Evolutionary conservation across 1,140 invertebrate genomes (phyloP).

Genomic region (Ceratosolen solmsi): DNA sequence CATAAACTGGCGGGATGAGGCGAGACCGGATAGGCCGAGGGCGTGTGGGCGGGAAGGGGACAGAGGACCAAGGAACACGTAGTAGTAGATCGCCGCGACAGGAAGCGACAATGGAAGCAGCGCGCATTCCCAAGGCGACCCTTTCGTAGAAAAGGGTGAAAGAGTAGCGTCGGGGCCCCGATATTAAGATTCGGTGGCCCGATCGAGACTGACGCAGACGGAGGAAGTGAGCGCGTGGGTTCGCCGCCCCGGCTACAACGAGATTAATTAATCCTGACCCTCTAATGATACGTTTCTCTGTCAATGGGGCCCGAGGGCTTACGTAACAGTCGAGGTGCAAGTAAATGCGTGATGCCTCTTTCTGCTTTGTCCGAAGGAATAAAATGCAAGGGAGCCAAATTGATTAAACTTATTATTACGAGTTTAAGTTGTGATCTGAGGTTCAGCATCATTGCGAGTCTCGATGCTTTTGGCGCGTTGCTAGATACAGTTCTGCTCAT

Average conservation of each 20-base stretch:
- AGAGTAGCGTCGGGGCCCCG: too few species aligned
- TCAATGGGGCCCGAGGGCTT: neutral
- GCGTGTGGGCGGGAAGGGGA: neutral
- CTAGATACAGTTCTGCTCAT: neutral
- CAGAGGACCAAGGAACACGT: neutral
- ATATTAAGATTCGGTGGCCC: conserved; percentile 32
- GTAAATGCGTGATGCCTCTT: neutral
- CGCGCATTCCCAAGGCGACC: neutral
- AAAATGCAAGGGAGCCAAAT: too few species aligned
- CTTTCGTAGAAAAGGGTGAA: conserved; percentile 20
- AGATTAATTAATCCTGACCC: conserved; percentile 12
- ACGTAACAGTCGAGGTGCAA: neutral
- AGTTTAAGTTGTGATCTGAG: too few species aligned
- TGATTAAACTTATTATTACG: too few species aligned
- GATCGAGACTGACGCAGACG: conserved; percentile 16
- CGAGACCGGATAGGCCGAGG: neutral
- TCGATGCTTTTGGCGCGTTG: neutral
- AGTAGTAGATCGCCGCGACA: neutral
- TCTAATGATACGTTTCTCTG: neutral
- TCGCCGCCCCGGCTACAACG: neutral
- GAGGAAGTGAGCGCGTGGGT: neutral
- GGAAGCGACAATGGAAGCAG: conserved; percentile 9
- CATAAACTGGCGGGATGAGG: neutral
- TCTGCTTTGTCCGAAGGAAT: neutral
- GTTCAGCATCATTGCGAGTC: too few species aligned